Conservation (phyloP, 2,888 invertebrate species). For the Stenichneumon culpator region DNA sequence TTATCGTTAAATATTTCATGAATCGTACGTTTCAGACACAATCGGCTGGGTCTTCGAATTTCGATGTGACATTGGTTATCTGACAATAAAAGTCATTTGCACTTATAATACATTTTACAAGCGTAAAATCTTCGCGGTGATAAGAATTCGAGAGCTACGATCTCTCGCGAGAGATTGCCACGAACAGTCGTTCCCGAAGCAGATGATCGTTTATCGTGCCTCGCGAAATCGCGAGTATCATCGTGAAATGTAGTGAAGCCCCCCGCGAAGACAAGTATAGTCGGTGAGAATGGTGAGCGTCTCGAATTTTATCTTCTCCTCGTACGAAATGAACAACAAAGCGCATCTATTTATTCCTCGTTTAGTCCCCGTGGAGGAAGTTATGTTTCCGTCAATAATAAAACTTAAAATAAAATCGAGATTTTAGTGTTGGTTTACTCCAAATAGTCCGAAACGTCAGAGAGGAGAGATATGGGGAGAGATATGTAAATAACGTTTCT, state of each 20-base stretch:
- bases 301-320: not conserved
- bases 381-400: too few relatives aligned
- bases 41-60: not conserved
- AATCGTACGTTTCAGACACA: not conserved
- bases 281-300: not conserved
- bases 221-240: not conserved
- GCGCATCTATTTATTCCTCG: too few relatives aligned
- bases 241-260: not conserved
- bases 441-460: too few relatives aligned
- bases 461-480: too few relatives aligned
- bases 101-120: slow-evolving; percentile 21
- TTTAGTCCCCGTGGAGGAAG: too few relatives aligned
- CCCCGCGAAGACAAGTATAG: not conserved
- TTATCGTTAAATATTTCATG: not conserved
- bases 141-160: slow-evolving; percentile 28
- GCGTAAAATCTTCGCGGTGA: slow-evolving; percentile 12
- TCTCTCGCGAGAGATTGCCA: not conserved
- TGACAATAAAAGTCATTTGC: slow-evolving; percentile 14
- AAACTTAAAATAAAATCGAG: too few relatives aligned
- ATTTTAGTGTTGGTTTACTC: too few relatives aligned
- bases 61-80: slow-evolving; percentile 4
- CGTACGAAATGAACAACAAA: not conserved
- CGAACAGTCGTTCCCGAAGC: not conserved
- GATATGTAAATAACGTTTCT: not conserved
- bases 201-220: slow-evolving; percentile 7